Evolutionary conservation across 2,797 vertebrate species (phyloP), one percentile per base, ranked within the genome.

Genomic region (Todus mexicanus): DNA sequence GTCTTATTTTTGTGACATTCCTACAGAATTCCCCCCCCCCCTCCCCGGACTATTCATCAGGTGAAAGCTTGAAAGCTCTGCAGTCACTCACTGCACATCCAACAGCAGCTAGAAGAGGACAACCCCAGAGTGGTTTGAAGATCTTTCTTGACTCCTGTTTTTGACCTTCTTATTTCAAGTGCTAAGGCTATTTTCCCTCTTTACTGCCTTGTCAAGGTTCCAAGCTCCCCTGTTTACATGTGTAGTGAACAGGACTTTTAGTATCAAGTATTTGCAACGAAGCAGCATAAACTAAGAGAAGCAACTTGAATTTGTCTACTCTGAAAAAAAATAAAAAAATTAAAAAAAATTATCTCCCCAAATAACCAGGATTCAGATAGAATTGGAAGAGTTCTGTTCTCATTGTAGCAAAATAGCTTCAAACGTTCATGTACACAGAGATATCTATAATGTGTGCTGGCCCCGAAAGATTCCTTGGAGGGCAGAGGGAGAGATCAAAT

Each of bases 401-500:
- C 5, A 0, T 31, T 66, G 56, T 37, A 85, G 66, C 63, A 88
- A 92, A 87, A 87, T 8, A 85, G 57, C 65, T 71, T 80, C 69
- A 82, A 88, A 92, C 0, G 1, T 69, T 91, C 37, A 31, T 77
- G 47, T 81, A 80, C 23, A 38, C 16, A 61, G 72, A 83, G 43
- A 88, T 56, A 92, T 86, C 70, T 66, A 86, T 88, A 89, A 91
- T 60, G 85, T 63, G 68, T 91, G 73, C 69, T 91, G 91, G 95
- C 87, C 85, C 57, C 7, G 4, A 91, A 96, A 92, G 92, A 93
- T 84, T 95, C 93, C 95, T 95, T 57, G 42, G 89, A 89, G 94
- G 87, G 73, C 82, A 89, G 70, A 85, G 11, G 47, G 56, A 89
- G 93, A 95, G 95, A 95, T 92, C 94, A 96, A 93, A 93, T 87